Percentiles rank a stretch among this genome's conserved stretches.
These are phyloP conservation scores for Pogona vitticeps DNA, from an alignment of 2,113 vertebrate genomes.

Conservation along the genomic window DNA sequence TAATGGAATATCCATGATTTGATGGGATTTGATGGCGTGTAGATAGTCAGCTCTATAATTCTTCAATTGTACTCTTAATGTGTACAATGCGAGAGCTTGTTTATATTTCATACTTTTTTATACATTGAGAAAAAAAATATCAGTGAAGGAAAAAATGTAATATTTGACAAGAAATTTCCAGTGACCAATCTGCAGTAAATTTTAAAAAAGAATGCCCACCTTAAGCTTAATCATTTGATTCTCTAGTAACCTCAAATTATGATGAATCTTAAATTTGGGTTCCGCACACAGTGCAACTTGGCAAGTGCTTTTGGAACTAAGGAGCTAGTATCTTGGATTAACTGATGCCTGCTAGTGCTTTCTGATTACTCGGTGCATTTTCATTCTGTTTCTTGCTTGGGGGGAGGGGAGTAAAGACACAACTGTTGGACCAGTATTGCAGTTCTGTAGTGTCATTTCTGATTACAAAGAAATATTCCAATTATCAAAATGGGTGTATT, in stretches of 20 bases:
- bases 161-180: slow-evolving; percentile 73
- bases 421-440: slow-evolving; percentile 91
- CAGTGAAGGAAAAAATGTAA: slow-evolving; percentile 71
- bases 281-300: slow-evolving; percentile 66
- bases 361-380: slow-evolving; percentile 78
- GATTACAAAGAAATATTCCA: slow-evolving; percentile 86
- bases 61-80: slow-evolving; percentile 78
- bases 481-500: slow-evolving; percentile 89
- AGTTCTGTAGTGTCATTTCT: slow-evolving; percentile 84
- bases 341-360: slow-evolving; percentile 81
- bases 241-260: slow-evolving; percentile 74
- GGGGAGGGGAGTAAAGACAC: slow-evolving; percentile 77
- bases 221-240: slow-evolving; percentile 69
- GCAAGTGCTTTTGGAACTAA: slow-evolving; percentile 78
- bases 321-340: slow-evolving; percentile 80
- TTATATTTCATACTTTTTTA: slow-evolving; percentile 97
- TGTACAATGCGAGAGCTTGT: slow-evolving; percentile 85
- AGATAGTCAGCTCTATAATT: slow-evolving; percentile 82
- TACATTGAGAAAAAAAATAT: slow-evolving; percentile 85
- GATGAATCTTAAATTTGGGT: slow-evolving; percentile 69
- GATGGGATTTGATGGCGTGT: slow-evolving; percentile 80
- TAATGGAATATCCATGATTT: slow-evolving; percentile 81
- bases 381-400: slow-evolving; percentile 79
- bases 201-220: slow-evolving; percentile 60
- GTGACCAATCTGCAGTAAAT: slow-evolving; percentile 75